Percentiles rank a stretch among this genome's conserved stretches.
phyloP scores from a whole-genome alignment of 2,888 invertebrate genomes.

The Bellardia bayeri region DNA sequence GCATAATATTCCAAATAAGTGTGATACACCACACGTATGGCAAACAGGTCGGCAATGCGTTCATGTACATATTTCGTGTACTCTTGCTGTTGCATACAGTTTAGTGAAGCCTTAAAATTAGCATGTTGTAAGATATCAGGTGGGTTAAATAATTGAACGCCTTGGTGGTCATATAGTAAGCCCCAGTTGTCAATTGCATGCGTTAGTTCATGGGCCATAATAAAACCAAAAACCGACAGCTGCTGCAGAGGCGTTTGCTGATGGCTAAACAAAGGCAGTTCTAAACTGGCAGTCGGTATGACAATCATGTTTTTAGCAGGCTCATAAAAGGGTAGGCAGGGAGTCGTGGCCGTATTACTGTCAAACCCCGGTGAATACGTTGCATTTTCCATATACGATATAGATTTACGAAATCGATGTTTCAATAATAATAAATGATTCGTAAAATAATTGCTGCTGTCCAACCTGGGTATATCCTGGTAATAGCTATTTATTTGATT shows the following conservation, averaged over 20 bases:
- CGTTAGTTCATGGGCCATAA: constrained; percentile 79
- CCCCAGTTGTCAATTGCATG: constrained; percentile 79
- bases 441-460: constrained; percentile 39
- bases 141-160: background rate
- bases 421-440: background rate
- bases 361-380: constrained; percentile 1
- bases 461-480: background rate
- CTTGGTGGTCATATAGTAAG: constrained; percentile 49
- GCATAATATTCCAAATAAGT: constrained; percentile 51
- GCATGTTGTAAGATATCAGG: background rate
- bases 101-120: constrained; percentile 49
- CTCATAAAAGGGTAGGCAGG: constrained; percentile 76
- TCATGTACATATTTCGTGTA: constrained; percentile 76
- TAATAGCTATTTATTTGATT: background rate
- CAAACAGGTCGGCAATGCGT: constrained; percentile 79
- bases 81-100: constrained; percentile 74
- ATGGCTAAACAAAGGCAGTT: constrained; percentile 74
- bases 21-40: constrained; percentile 78
- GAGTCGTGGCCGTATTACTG: constrained; percentile 66
- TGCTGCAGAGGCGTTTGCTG: constrained; percentile 77
- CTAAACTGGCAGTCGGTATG: constrained; percentile 78
- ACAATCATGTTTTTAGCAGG: constrained; percentile 77
- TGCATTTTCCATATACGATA: background rate
- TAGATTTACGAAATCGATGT: background rate
- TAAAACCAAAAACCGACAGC: constrained; percentile 78